A percentile compares a stretch with the other conserved stretches of the same genome.
Evolutionary conservation across 2,113 vertebrate genomes (phyloP).

Genomic region (Ibidorhyncha struthersii): DNA sequence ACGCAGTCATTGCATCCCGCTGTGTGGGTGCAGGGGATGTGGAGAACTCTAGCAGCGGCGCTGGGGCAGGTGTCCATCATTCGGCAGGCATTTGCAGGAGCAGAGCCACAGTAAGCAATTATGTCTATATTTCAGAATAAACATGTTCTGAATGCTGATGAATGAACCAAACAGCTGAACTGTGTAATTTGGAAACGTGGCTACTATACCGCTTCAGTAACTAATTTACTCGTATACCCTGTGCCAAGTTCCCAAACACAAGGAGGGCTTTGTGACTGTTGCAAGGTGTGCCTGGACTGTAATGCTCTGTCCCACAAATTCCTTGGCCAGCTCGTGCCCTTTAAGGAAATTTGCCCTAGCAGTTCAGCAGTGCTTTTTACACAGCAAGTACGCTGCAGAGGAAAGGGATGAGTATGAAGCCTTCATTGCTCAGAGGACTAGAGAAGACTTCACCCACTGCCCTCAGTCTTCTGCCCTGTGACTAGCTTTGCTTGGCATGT

Average conservation of each 20-base stretch:
- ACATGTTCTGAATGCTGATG: background rate
- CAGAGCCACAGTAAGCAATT: background rate
- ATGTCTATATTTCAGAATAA: background rate
- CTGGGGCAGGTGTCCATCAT: background rate
- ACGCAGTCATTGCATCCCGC: fast-evolving
- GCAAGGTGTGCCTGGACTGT: background rate
- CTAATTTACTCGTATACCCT: background rate
- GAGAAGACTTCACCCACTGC: background rate
- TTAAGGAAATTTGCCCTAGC: background rate
- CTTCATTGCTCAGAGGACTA: background rate
- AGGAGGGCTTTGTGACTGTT: background rate
- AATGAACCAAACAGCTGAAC: background rate
- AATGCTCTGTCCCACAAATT: background rate
- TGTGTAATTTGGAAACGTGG: background rate
- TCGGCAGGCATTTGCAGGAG: background rate
- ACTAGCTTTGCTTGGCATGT: background rate
- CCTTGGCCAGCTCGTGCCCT: background rate
- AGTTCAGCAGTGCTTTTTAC: background rate
- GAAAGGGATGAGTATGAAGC: background rate
- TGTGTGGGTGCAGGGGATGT: no score
- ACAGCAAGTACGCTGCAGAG: background rate
- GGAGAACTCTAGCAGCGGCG: fast-evolving
- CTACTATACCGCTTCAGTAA: background rate
- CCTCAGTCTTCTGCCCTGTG: background rate
- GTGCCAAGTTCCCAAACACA: background rate